Evolutionary conservation across 2,113 vertebrate species (phyloP).

Genomic region (Polypterus bichir): DNA sequence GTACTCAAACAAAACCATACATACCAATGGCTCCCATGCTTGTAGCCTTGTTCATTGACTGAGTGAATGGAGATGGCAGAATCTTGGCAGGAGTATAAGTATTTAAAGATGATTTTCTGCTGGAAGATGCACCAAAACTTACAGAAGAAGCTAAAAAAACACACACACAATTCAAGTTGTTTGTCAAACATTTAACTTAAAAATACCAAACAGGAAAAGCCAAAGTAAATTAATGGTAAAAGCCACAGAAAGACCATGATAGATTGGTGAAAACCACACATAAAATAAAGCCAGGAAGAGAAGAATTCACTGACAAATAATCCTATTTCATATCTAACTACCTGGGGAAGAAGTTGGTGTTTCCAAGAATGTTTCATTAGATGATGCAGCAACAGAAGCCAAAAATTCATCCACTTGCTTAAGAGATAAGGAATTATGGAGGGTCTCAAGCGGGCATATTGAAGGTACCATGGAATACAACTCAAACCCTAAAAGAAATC

Average conservation of each 20-base stretch:
- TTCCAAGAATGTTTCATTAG: conserved; percentile 46
- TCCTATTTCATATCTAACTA: conserved; percentile 6
- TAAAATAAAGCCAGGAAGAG: no score
- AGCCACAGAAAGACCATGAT: no score
- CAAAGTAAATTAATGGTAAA: no score
- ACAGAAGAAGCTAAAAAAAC: conserved; percentile 21
- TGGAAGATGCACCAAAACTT: conserved; percentile 36
- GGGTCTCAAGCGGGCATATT: conserved; percentile 79
- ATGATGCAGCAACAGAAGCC: conserved; percentile 56
- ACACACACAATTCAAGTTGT: not conserved
- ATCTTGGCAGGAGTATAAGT: conserved; percentile 70
- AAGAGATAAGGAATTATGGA: conserved; percentile 76
- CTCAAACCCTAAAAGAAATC: conserved; percentile 51
- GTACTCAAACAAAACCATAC: not conserved
- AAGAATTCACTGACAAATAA: no score
- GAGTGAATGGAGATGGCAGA: conserved; percentile 55
- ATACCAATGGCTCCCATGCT: conserved; percentile 30
- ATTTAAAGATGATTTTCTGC: conserved; percentile 63
- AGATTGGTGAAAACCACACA: no score
- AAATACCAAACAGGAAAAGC: no score
- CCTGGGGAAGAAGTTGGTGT: conserved; percentile 41
- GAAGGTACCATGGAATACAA: conserved; percentile 86
- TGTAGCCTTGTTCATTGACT: conserved; percentile 35
- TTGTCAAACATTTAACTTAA: no score
- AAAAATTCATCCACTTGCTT: conserved; percentile 87